Base-by-base conservation (phyloP, 2,888 invertebrate genomes). In the Argynnis bischoffii region DNA sequence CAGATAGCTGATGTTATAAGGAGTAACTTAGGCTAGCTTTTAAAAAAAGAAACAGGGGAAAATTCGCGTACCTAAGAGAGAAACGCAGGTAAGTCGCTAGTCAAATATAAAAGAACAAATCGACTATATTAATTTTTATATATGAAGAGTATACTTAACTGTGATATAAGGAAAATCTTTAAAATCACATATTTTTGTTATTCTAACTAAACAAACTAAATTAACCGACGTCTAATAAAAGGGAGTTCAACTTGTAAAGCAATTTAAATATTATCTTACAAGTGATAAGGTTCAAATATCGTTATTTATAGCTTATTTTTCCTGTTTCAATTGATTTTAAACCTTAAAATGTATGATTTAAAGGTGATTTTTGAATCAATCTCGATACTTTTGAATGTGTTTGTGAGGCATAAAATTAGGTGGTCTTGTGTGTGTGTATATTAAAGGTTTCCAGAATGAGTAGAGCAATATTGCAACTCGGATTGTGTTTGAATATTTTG, bases 341-440 rank as follows among this genome's bases (percentile, higher is more conserved):
- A 63, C 70, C 66, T 72, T 80, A 77, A 61, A 0, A 1, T 0
- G 0, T 15, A 4, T 0, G 1, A 0, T 0, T n/a, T 78, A 76
- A 66, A 55, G 75, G 75, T 69, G 47, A 69, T 56, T 61, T 77
- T 77, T 4, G 48, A 57, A 54, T 59, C 21, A 31, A 41, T 8
- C 60, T 53, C 47, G 60, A 48, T 69, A 66, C 69, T 48, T 66
- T 41, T 71, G 35, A 2, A 67, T 78, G 82, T 80, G 76, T 79
- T 78, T 71, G 80, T 75, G 74, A 75, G 14, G 79, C 81, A 79
- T 90, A 86, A 88, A 88, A 87, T 87, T 81, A 81, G 79, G 70
- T 81, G 78, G 70, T 66, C 59, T 71, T 81, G 85, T 87, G 85
- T 87, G 85, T 89, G 88, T 73, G 89, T 87, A 81, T 85, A 86